Evolutionary conservation across 2,888 invertebrate species (phyloP).

Genomic region (Laspeyria flexula): DNA sequence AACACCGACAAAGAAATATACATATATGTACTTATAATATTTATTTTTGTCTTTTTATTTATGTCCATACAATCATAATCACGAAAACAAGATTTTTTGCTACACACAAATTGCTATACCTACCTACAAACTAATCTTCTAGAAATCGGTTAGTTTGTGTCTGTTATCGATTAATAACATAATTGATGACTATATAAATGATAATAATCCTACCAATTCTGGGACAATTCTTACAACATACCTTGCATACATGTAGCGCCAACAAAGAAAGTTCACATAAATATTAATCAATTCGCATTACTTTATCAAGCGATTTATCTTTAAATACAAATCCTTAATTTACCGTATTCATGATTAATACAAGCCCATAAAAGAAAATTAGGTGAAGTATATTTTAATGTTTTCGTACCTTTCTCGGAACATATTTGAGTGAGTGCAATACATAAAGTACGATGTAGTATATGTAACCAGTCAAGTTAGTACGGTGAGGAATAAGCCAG

Average conservation of each 20-base stretch:
- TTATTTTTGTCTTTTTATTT: too few relatives aligned
- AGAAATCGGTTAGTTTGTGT: neutral
- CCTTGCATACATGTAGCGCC: neutral
- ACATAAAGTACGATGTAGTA: constrained; percentile 55
- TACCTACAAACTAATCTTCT: neutral
- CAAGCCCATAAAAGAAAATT: constrained; percentile 34
- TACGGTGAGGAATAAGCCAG: constrained; percentile 58
- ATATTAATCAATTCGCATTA: constrained; percentile 16
- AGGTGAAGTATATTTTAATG: constrained; percentile 30
- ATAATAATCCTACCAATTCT: neutral
- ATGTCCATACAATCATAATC: too few relatives aligned
- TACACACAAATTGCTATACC: too few relatives aligned
- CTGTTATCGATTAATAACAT: neutral
- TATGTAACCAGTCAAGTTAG: constrained; percentile 68
- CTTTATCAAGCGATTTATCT: constrained; percentile 42
- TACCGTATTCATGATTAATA: too few relatives aligned
- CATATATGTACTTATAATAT: too few relatives aligned
- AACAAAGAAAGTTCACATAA: constrained; percentile 1
- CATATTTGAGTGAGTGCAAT: constrained; percentile 30
- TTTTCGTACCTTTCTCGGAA: constrained; percentile 44
- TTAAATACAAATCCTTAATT: constrained; percentile 37
- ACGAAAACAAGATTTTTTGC: too few relatives aligned
- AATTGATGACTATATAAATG: neutral
- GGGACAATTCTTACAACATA: neutral
- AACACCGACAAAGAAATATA: too few relatives aligned